Evolutionary conservation across 35 echinoderm and acorn worm genomes (phyloP), one percentile per base, ranked within the genome.

Genomic region (Apostichopus californicus): DNA sequence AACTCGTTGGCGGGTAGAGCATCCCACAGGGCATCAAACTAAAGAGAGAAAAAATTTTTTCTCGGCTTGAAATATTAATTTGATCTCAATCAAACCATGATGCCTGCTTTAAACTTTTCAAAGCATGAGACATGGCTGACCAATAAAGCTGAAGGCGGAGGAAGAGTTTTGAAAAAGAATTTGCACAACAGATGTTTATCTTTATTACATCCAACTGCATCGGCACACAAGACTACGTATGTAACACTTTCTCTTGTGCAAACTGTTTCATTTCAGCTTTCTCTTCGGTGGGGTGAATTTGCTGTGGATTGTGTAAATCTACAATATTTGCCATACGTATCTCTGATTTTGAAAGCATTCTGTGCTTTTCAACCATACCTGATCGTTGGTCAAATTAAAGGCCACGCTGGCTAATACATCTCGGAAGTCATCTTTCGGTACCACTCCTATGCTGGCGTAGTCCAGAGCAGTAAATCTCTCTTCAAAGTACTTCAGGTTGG

Each of bases 391-490:
- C 73, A 99, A 73, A 80, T 93, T 94, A 80, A 99, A 94, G 17
- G 93, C 97, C 26, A 96, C 75, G n/a, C 92, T 92, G 58, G 96
- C 91, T 55, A 99, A 70, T 9, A 95, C 83, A 15, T 87, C 77
- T 59, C 71, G 91, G 89, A 99, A 99, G 58, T 99, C 97, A 52
- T 99, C 95, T 78, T 79, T 95, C 2, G 95, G 90, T 23, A 99
- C 84, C 7, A 96, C 97, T 2, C 97, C 97, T 9, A 99, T 96
- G 77, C 87, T 92, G 20, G 97, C 97, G 56, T 99, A 99, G 90
- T 99, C 97, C 15, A 99, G 52, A 5, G 92, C 91, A 14, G 93
- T 66, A 66, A 99, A 99, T 10, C 86, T 77, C 17, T 99, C 97
- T 12, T 92, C 83, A 75, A 99, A 99, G 14, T 90, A 25, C n/a